Percentiles rank a stretch among this genome's conserved stretches.
phyloP scores from a whole-genome alignment of 2,113 vertebrate species.

The Scartelaos histophorus region DNA sequence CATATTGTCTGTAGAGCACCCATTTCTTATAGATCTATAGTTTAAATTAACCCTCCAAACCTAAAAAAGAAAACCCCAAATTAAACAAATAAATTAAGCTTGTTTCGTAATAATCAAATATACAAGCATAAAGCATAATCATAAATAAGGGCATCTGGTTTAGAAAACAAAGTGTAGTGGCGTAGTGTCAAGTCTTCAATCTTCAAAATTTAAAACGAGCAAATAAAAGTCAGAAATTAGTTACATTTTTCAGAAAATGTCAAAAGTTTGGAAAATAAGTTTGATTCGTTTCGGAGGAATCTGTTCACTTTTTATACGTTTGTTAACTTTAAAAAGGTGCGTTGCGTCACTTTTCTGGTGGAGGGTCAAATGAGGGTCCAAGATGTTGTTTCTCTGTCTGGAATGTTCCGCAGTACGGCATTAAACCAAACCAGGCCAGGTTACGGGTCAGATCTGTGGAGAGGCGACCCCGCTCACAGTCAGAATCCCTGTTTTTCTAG shows the following conservation, averaged over 20 bases:
- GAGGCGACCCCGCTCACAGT: no score
- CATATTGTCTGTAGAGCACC: conserved; percentile 53
- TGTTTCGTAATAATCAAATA: neutral
- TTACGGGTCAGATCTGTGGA: no score
- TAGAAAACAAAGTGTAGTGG: neutral
- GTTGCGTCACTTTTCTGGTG: no score
- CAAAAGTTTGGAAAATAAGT: neutral
- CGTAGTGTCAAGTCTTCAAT: neutral
- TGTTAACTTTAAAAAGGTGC: no score
- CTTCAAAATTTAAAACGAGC: neutral
- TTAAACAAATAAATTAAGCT: conserved; percentile 34
- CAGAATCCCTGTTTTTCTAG: no score
- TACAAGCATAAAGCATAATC: neutral
- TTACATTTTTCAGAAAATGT: no score
- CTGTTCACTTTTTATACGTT: no score
- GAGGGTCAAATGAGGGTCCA: no score
- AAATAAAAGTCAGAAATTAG: neutral
- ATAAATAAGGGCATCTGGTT: conserved; percentile 16
- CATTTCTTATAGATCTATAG: conserved; percentile 11
- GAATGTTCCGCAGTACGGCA: no score
- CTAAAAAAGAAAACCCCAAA: conserved; percentile 30
- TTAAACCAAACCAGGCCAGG: no score
- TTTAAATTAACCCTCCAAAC: conserved; percentile 10
- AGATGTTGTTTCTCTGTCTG: no score
- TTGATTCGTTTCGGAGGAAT: neutral